Conservation (phyloP, 2,113 vertebrate genomes). For the Leptocoma aspasia region DNA sequence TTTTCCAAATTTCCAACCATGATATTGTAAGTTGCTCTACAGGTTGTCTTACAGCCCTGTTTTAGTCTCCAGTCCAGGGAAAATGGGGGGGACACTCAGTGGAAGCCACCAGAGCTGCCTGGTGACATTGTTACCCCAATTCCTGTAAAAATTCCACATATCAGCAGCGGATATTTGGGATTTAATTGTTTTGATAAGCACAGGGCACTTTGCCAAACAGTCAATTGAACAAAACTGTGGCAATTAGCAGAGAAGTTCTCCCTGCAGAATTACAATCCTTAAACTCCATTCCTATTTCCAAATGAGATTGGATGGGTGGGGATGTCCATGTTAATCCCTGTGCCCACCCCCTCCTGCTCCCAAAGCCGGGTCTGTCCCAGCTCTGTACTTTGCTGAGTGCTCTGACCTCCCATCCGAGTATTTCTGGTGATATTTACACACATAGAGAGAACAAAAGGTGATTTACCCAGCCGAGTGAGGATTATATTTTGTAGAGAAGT, state of each 20-base stretch:
- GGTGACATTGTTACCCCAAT: background rate
- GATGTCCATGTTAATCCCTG: background rate
- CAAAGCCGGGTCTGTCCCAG: background rate
- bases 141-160: background rate
- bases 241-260: conserved; percentile 8
- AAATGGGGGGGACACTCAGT: background rate
- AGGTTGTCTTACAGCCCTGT: background rate
- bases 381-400: background rate
- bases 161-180: background rate
- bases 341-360: background rate
- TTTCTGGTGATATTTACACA: background rate
- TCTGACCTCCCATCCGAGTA: background rate
- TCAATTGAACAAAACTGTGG: background rate
- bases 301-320: background rate
- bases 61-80: background rate
- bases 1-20: background rate
- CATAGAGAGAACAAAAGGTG: background rate
- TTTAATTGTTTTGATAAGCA: conserved; percentile 38
- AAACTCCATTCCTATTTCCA: background rate
- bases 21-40: background rate
- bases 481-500: background rate
- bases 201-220: conserved; percentile 6
- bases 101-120: background rate
- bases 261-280: background rate
- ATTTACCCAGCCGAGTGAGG: background rate